These are phyloP conservation scores for Apostichopus leukothele DNA, from an alignment of 53 echinoderm and acorn worm genomes.

Conservation along the genomic window DNA sequence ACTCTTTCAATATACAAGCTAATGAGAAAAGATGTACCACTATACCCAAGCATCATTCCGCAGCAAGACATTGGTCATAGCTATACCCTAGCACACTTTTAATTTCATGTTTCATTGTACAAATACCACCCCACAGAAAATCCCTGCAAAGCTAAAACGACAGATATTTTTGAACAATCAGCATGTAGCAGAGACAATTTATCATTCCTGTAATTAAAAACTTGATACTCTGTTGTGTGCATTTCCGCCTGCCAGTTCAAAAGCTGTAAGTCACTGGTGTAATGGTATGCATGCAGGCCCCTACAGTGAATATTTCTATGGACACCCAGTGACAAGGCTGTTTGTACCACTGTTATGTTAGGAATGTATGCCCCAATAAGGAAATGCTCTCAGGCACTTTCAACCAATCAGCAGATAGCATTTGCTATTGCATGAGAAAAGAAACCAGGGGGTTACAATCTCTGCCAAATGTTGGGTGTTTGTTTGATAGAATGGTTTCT, in stretches of 20 bases:
- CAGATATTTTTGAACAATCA: constrained; percentile 3
- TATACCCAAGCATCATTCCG: too few relatives aligned
- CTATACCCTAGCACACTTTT: too few relatives aligned
- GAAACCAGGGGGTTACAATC: constrained; percentile 9
- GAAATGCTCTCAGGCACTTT: constrained; percentile 60
- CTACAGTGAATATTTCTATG: constrained; percentile 30
- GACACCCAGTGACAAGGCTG: constrained; percentile 34
- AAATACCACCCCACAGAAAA: background rate
- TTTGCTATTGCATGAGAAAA: background rate
- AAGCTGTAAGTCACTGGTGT: background rate
- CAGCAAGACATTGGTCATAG: too few relatives aligned
- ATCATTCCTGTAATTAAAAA: constrained; percentile 33
- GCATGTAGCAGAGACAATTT: constrained; percentile 1
- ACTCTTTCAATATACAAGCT: too few relatives aligned
- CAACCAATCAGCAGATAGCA: constrained; percentile 53
- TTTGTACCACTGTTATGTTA: constrained; percentile 56
- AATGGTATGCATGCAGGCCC: constrained; percentile 41
- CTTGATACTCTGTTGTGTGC: constrained; percentile 30
- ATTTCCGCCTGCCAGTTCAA: background rate
- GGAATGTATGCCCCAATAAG: constrained; percentile 69
- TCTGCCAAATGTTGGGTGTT: constrained; percentile 9
- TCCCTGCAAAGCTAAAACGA: background rate
- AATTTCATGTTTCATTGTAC: too few relatives aligned
- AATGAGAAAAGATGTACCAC: too few relatives aligned
- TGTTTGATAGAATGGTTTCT: background rate